phyloP scores from a whole-genome alignment of 2,888 invertebrate species.

The Xanthia icteritia region DNA sequence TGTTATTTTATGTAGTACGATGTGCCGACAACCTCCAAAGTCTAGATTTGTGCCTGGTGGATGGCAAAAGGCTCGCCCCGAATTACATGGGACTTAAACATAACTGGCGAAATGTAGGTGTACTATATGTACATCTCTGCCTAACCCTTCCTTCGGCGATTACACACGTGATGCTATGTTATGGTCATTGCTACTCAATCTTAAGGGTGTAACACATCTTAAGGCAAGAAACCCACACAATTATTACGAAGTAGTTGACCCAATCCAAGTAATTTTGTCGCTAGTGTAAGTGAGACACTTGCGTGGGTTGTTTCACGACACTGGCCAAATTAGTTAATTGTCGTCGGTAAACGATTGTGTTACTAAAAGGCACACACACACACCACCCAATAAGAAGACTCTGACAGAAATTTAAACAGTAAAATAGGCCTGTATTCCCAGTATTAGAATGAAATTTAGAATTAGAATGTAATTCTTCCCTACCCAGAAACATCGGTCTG shows the following conservation, averaged over 20 bases:
- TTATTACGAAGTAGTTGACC: slow-evolving; percentile 3
- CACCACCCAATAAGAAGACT: too few relatives aligned
- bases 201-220: not conserved
- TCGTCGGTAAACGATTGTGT: slow-evolving; percentile 11
- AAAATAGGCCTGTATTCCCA: not conserved
- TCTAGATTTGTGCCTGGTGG: too few relatives aligned
- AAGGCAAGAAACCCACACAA: not conserved
- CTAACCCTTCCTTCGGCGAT: too few relatives aligned
- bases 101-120: too few relatives aligned
- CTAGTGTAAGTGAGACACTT: not conserved
- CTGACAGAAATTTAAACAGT: too few relatives aligned
- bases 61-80: too few relatives aligned
- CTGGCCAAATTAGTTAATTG: slow-evolving; percentile 28
- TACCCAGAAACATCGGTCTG: not conserved
- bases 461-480: not conserved
- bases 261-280: slow-evolving; percentile 13
- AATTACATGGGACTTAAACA: too few relatives aligned
- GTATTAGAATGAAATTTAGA: not conserved
- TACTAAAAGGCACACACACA: not conserved
- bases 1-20: too few relatives aligned
- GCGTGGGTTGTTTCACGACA: slow-evolving; percentile 36
- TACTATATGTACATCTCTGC: too few relatives aligned
- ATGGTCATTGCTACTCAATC: too few relatives aligned
- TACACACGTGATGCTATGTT: too few relatives aligned
- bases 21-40: too few relatives aligned